phyloP scores from a whole-genome alignment of 2,113 vertebrate species.

The Penelope pileata region DNA sequence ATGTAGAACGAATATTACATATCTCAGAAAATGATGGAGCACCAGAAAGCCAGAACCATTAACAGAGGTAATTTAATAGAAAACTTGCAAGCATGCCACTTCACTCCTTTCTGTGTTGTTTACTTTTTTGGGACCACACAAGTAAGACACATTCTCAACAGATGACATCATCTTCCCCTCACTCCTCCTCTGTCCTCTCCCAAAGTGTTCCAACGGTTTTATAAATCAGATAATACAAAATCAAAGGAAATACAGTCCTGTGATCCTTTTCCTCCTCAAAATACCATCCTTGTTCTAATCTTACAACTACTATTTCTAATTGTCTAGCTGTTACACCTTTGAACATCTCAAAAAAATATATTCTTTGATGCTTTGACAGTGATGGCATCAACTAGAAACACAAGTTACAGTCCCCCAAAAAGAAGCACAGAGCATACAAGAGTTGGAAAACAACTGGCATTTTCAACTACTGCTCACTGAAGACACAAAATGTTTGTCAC shows the following conservation, averaged over 20 bases:
- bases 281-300: neutral
- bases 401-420: neutral
- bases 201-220: neutral
- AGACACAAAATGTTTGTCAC: neutral
- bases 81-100: neutral
- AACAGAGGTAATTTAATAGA: neutral
- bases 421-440: neutral
- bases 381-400: neutral
- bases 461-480: neutral
- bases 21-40: fast-evolving
- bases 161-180: neutral
- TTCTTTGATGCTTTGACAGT: neutral
- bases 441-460: neutral
- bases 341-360: neutral
- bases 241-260: neutral
- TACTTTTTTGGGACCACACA: neutral
- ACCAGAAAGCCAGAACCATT: neutral
- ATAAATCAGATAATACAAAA: neutral
- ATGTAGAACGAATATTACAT: neutral
- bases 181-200: neutral
- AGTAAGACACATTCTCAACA: neutral
- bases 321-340: neutral
- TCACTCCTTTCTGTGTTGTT: neutral
- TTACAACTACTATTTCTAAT: neutral
- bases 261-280: neutral